Evolutionary conservation across 2,888 invertebrate species (phyloP).

Genomic region (Meganola albula): DNA sequence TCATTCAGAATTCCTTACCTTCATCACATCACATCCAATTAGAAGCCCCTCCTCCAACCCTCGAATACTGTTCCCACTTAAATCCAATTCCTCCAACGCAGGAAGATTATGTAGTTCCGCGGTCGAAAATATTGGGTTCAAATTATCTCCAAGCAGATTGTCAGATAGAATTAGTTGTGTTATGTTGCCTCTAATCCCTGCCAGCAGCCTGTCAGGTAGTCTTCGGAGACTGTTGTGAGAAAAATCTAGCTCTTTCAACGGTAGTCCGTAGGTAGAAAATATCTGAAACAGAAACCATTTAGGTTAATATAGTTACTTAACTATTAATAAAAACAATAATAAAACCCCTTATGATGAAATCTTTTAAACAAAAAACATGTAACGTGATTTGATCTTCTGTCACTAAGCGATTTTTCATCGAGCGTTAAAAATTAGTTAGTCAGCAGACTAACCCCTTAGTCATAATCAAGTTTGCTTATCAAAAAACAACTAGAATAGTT

Average conservation of each 20-base stretch:
- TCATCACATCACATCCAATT: conserved; percentile 87
- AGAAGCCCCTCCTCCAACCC: conserved; percentile 91
- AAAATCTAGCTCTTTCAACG: conserved; percentile 86
- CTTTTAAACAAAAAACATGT: too few species aligned
- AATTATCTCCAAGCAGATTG: conserved; percentile 91
- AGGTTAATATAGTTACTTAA: background rate
- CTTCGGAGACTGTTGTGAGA: conserved; percentile 88
- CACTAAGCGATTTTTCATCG: too few species aligned
- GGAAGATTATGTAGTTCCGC: conserved; percentile 88
- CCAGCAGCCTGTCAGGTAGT: conserved; percentile 85
- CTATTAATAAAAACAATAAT: conserved; percentile 8
- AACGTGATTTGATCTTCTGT: too few species aligned
- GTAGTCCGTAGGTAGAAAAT: conserved; percentile 84
- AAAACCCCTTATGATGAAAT: conserved; percentile 7
- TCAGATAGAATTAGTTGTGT: conserved; percentile 84
- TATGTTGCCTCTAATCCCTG: conserved; percentile 81
- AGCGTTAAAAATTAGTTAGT: too few species aligned
- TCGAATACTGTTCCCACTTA: conserved; percentile 88
- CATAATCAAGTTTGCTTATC: too few species aligned
- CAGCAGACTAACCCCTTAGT: too few species aligned
- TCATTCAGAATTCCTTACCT: conserved; percentile 76
- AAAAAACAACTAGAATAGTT: too few species aligned
- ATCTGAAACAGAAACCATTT: conserved; percentile 58
- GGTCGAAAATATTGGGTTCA: conserved; percentile 93
- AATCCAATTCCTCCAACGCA: conserved; percentile 84